Conservation (phyloP, 2,888 invertebrate genomes). For the Brenthis daphne region DNA sequence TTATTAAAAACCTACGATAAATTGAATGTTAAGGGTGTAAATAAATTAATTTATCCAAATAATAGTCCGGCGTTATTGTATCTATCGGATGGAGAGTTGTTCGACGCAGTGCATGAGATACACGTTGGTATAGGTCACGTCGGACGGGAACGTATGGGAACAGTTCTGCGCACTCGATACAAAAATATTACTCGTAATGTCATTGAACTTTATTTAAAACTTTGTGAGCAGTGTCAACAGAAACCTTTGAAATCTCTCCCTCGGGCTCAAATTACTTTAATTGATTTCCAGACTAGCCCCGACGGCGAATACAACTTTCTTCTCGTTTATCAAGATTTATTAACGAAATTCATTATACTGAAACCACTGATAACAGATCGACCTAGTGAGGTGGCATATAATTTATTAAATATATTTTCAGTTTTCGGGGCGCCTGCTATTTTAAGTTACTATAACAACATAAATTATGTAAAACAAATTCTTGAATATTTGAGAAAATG, state of each 20-base stretch:
- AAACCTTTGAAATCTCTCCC: background rate
- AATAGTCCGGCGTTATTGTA: background rate
- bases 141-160: conserved; percentile 4
- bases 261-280: conserved; percentile 7
- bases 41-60: conserved; percentile 1
- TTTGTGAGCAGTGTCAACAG: conserved; percentile 11
- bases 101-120: conserved; percentile 2
- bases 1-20: background rate
- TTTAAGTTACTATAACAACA: conserved; percentile 13
- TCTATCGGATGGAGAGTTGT: conserved; percentile 8
- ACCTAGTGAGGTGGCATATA: background rate
- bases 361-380: conserved; percentile 6
- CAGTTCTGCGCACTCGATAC: conserved; percentile 6
- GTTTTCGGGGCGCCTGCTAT: conserved; percentile 5
- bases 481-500: background rate
- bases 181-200: conserved; percentile 6
- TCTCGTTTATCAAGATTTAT: conserved; percentile 5
- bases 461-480: conserved; percentile 7
- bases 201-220: conserved; percentile 5
- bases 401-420: conserved; percentile 18
- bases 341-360: conserved; percentile 14
- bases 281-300: conserved; percentile 11
- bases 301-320: conserved; percentile 13
- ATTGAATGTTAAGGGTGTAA: background rate
- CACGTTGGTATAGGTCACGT: conserved; percentile 5